Evolutionary conservation across 2,888 invertebrate genomes (phyloP), one percentile per base, ranked within the genome.

Genomic region (Microctonus aethiopoides): DNA sequence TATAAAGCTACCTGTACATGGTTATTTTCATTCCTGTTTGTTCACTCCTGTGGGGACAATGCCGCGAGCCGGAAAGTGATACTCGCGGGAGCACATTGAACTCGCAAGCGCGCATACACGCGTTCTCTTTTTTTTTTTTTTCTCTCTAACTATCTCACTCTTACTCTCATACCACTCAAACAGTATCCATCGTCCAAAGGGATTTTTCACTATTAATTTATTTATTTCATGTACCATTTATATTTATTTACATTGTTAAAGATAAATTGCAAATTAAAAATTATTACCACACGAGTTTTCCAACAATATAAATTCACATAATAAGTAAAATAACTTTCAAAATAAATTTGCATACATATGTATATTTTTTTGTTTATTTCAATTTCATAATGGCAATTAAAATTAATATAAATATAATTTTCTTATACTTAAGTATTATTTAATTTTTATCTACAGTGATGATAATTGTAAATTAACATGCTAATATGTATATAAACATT

Each of bases 21-120:
- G 10, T 36, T 36, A 36, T 36, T 9, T 57, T 57, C 57, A 24
- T 7, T 62, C 36, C 62, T 36, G 39, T n/a, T 62, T 46, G n/a
- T 62, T 26, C 34, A 32, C 29, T 62, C n/a, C 41, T 46, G 26
- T 36, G 26, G 26, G n/a, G 34, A 62, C 62, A 62, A 46, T 62
- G 22, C 24, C 4, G 36, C 36, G 5, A 5, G 36, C 26, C 41
- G 62, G 20, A 46, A 62, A 62, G 41, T 59, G 32, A 59, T 59
- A 59, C 59, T 34, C 59, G 59, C 59, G 59, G 59, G 59, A 59
- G 62, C 62, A 60, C 60, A 60, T 46, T 39, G 20, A 41, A 62
- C 46, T 62, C 24, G 22, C 36, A 36, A 36, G 10, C 36, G 36
- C 22, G 54, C 46, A 46, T 3, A 46, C 5, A 5, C 10, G 10